Percentiles rank a stretch among this genome's conserved stretches.
These are phyloP conservation scores for Acanthococcus lagerstroemiae DNA, from an alignment of 2,888 invertebrate genomes.

Conservation along the genomic window DNA sequence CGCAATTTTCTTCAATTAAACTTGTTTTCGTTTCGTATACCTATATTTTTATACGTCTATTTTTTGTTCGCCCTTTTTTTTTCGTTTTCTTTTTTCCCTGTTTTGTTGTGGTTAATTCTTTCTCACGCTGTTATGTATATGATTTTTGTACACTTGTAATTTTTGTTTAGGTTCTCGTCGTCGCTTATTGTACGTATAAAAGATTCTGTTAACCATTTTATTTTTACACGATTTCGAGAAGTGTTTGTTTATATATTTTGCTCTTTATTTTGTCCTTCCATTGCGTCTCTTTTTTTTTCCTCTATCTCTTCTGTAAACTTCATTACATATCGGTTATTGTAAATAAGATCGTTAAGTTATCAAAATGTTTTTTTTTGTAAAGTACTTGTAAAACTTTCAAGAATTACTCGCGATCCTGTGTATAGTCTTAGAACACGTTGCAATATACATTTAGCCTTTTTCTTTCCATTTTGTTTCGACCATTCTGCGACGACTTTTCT, in stretches of 20 bases:
- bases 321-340: conserved; percentile 22
- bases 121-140: not conserved
- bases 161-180: conserved; percentile 9
- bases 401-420: not conserved
- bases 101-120: not conserved
- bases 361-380: conserved; percentile 19
- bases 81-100: not conserved
- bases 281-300: too few relatives aligned
- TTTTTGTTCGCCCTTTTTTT: not conserved
- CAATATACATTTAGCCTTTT: too few relatives aligned
- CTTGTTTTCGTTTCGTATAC: too few relatives aligned
- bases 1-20: too few relatives aligned
- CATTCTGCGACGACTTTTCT: too few relatives aligned
- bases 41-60: not conserved
- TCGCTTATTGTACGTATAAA: conserved; percentile 12
- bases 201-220: conserved; percentile 24
- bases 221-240: too few relatives aligned
- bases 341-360: too few relatives aligned
- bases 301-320: too few relatives aligned
- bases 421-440: too few relatives aligned
- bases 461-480: too few relatives aligned
- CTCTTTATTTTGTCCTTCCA: too few relatives aligned
- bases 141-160: not conserved
- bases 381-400: not conserved
- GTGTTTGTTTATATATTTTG: too few relatives aligned